A percentile compares a stretch with the other conserved stretches of the same genome.
phyloP scores from a whole-genome alignment of 2,113 vertebrate species.

The Bolborhynchus lineola region DNA sequence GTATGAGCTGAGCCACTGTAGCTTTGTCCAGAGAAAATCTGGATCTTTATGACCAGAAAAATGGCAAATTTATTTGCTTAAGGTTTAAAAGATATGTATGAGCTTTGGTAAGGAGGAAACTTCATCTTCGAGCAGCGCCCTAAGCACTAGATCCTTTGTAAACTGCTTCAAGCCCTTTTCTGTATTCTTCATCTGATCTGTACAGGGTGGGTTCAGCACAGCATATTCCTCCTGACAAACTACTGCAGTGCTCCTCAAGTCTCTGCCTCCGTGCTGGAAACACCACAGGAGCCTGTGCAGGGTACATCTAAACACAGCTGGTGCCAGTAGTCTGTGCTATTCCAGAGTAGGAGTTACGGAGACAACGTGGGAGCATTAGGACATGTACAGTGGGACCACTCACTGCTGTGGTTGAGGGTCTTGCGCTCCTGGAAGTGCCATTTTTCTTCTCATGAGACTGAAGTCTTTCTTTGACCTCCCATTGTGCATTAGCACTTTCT shows the following conservation, averaged over 20 bases:
- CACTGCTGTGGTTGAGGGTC: neutral
- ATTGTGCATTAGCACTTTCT: neutral
- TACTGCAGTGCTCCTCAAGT: neutral
- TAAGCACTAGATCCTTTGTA: neutral
- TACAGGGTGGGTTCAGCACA: neutral
- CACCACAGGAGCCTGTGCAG: neutral
- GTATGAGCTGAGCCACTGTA: neutral
- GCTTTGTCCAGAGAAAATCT: neutral
- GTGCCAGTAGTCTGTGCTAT: neutral
- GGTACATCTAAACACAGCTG: neutral
- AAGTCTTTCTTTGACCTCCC: neutral
- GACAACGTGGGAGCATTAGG: neutral
- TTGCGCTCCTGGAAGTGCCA: neutral
- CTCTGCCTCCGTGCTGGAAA: neutral
- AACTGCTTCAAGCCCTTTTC: neutral
- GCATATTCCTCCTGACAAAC: neutral
- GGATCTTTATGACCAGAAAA: neutral
- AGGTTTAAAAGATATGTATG: conserved; percentile 65
- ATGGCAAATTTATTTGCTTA: conserved; percentile 63
- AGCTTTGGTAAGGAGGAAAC: conserved; percentile 65
- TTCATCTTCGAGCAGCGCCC: conserved; percentile 54
- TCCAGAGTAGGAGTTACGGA: neutral
- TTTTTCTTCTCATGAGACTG: neutral
- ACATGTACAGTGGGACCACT: neutral
- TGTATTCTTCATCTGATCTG: neutral